Conservation (phyloP, 2,888 invertebrate species). For the Molanna angustata region DNA sequence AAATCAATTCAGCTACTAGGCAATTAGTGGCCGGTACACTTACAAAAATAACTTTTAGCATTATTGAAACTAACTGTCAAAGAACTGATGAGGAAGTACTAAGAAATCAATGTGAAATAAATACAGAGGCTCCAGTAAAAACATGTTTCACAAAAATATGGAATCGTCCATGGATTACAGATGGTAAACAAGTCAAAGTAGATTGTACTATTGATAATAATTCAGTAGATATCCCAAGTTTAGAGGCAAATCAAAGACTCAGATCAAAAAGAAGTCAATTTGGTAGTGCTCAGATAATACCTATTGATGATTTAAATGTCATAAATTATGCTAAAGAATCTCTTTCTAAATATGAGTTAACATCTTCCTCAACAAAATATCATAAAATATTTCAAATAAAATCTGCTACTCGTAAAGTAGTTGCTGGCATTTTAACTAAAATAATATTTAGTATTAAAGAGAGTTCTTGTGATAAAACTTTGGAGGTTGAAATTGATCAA, state of each 20-base stretch:
- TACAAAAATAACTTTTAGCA: slow-evolving; percentile 43
- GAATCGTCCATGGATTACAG: slow-evolving; percentile 10
- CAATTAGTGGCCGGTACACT: slow-evolving; percentile 50
- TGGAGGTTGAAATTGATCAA: neutral
- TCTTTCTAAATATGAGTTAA: slow-evolving; percentile 32
- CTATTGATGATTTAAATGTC: neutral
- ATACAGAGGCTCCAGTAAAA: slow-evolving; percentile 31
- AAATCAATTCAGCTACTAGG: slow-evolving; percentile 40
- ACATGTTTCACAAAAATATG: slow-evolving; percentile 40
- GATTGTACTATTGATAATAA: slow-evolving; percentile 42
- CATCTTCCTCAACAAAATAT: slow-evolving; percentile 18
- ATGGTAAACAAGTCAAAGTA: slow-evolving; percentile 41
- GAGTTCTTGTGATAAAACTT: neutral
- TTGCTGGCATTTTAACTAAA: slow-evolving; percentile 47
- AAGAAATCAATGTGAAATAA: slow-evolving; percentile 34
- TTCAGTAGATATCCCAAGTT: no score
- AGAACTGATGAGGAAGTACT: slow-evolving; percentile 36
- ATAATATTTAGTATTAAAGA: slow-evolving; percentile 43
- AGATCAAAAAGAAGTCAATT: no score
- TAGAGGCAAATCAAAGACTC: no score
- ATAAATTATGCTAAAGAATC: slow-evolving; percentile 10
- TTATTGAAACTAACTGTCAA: slow-evolving; percentile 44
- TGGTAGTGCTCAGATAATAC: neutral
- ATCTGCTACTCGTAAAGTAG: slow-evolving; percentile 45
- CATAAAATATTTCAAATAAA: slow-evolving; percentile 39